These are phyloP conservation scores for Drosophila engyochracea DNA, from an alignment of 2,888 invertebrate genomes.

Conservation along the genomic window DNA sequence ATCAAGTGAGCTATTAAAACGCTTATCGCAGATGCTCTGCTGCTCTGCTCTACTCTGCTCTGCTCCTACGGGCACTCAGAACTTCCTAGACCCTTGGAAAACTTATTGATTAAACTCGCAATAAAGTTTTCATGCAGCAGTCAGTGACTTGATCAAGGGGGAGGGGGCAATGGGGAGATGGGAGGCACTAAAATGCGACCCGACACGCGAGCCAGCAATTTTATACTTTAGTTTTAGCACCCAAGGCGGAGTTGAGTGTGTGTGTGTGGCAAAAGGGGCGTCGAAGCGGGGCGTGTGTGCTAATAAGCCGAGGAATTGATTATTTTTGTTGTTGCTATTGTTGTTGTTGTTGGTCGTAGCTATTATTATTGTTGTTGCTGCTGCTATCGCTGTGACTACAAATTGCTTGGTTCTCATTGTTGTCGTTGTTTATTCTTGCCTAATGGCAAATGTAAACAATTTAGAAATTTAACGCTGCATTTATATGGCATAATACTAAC, in stretches of 20 bases:
- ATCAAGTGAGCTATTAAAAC: conserved; percentile 69
- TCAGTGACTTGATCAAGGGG: conserved; percentile 9
- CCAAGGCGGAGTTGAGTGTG: conserved; percentile 48
- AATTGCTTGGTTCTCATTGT: conserved; percentile 40
- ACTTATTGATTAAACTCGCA: conserved; percentile 74
- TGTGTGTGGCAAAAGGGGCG: conserved; percentile 22
- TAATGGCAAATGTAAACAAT: conserved; percentile 74
- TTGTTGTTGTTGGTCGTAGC: conserved; percentile 36
- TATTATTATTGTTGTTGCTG: conserved; percentile 5
- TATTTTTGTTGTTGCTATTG: conserved; percentile 42
- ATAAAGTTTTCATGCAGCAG: conserved; percentile 37
- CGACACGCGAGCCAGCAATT: conserved; percentile 78
- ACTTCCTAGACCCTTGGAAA: conserved; percentile 57
- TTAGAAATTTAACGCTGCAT: conserved; percentile 77
- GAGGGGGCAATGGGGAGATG: neutral
- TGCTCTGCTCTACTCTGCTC: conserved; percentile 16
- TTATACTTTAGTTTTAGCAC: conserved; percentile 76
- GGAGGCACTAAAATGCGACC: conserved; percentile 62
- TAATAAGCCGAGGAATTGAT: conserved; percentile 70
- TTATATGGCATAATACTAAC: conserved; percentile 56
- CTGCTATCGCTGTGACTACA: conserved; percentile 48
- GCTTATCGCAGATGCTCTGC: conserved; percentile 57
- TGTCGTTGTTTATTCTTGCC: conserved; percentile 55
- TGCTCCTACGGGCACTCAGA: conserved; percentile 24
- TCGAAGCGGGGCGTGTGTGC: conserved; percentile 40